Conservation (phyloP, 2,797 vertebrate genomes). For the Rallus crepitans region DNA sequence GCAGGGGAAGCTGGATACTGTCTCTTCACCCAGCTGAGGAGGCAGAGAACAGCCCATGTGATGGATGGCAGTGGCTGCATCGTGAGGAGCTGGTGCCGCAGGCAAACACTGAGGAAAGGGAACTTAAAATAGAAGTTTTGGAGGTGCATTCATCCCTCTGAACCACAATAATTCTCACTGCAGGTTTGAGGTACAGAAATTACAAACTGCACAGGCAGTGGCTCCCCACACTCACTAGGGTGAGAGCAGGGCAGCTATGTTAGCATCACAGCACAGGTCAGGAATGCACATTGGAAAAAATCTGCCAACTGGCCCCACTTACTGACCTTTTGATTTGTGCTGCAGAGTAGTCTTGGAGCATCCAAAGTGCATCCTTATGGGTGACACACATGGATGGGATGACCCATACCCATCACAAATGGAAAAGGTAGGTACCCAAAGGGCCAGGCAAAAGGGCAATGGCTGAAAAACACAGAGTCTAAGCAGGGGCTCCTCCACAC, state of each 20-base stretch:
- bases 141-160: background rate
- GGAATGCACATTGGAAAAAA: background rate
- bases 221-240: background rate
- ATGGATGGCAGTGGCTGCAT: background rate
- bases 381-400: background rate
- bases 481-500: background rate
- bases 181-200: background rate
- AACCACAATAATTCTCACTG: background rate
- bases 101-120: background rate
- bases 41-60: accelerated
- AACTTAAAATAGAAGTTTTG: background rate
- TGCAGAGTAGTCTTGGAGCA: background rate
- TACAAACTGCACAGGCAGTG: background rate
- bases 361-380: background rate
- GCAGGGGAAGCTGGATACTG: background rate
- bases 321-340: background rate
- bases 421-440: background rate
- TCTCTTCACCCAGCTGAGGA: background rate
- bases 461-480: background rate
- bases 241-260: background rate
- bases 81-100: background rate
- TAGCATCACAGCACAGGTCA: background rate
- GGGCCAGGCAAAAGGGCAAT: background rate
- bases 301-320: background rate
- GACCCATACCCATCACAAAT: background rate